These are phyloP conservation scores for Neodon shergylaensis DNA, from an alignment of 2,113 vertebrate species.

Conservation along the genomic window DNA sequence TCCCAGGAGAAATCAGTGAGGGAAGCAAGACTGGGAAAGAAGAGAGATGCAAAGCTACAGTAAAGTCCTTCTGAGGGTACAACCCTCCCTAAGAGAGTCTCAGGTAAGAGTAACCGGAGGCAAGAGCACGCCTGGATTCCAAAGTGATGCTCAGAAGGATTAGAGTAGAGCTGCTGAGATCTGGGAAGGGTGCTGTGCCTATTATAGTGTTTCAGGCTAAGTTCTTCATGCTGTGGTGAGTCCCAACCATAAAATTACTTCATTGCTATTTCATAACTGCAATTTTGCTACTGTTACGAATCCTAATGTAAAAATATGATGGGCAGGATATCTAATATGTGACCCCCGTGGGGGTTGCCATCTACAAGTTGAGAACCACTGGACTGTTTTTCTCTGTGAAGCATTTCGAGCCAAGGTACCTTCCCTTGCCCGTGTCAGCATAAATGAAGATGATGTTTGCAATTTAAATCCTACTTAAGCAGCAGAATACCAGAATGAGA, in stretches of 20 bases:
- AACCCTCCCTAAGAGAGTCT: background rate
- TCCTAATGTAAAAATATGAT: background rate
- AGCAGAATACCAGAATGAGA: slow-evolving; percentile 23
- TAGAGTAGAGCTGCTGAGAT: background rate
- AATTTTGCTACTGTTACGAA: background rate
- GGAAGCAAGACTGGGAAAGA: background rate
- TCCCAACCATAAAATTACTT: background rate
- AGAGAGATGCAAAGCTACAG: background rate
- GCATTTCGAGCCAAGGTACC: slow-evolving; percentile 4
- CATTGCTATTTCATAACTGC: background rate
- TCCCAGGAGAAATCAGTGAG: background rate
- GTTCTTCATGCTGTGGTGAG: background rate
- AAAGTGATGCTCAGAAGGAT: background rate
- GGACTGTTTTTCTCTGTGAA: background rate
- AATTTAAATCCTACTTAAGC: slow-evolving; percentile 31
- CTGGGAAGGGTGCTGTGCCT: background rate
- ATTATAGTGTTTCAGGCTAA: background rate
- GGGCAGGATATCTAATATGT: no score
- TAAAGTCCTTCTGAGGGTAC: slow-evolving; percentile 42
- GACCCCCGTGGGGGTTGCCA: background rate
- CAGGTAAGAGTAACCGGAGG: background rate
- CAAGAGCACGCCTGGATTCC: background rate
- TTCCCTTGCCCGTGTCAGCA: background rate
- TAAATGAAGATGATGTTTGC: slow-evolving; percentile 16
- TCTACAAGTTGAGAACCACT: background rate